Percentiles rank a stretch among this genome's conserved stretches.
Conservation (phyloP, 2,888 invertebrate species). For the Agonopterix alstromeriana region DNA sequence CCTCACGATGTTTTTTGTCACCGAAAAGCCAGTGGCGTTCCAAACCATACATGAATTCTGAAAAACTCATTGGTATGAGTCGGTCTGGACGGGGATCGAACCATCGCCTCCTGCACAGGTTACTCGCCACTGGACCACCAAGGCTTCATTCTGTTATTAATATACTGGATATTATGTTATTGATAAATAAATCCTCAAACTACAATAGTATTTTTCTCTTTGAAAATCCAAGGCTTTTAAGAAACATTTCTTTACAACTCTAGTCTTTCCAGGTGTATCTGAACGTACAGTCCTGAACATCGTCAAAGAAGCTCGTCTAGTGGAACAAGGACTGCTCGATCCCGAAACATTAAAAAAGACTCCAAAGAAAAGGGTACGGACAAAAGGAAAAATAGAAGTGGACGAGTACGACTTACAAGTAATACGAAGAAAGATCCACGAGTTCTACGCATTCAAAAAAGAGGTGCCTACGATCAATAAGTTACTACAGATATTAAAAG, state of each 20-base stretch:
- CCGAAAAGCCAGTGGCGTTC: too few relatives aligned
- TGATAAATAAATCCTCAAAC: too few relatives aligned
- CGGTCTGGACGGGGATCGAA: too few relatives aligned
- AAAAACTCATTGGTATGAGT: too few relatives aligned
- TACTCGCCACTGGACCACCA: too few relatives aligned
- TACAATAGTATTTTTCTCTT: too few relatives aligned
- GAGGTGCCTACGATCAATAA: conserved; percentile 69
- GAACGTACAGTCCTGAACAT: conserved; percentile 65
- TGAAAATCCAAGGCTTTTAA: not conserved
- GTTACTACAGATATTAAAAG: conserved; percentile 58
- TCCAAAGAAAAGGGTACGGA: conserved; percentile 60
- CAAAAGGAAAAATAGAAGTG: conserved; percentile 66
- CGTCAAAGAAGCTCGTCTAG: conserved; percentile 61
- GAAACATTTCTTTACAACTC: not conserved
- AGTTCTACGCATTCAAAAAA: conserved; percentile 66
- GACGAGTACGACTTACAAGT: conserved; percentile 66
- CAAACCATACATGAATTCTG: too few relatives aligned
- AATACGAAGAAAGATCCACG: conserved; percentile 63
- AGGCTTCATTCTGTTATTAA: too few relatives aligned
- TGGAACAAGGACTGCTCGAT: conserved; percentile 63
- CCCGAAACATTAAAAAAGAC: conserved; percentile 61
- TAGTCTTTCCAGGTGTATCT: conserved; percentile 52
- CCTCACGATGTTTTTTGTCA: too few relatives aligned
- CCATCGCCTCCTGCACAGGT: too few relatives aligned
- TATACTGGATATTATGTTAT: too few relatives aligned